phyloP scores from a whole-genome alignment of 2,888 invertebrate genomes.

The Chloromyia formosa region DNA sequence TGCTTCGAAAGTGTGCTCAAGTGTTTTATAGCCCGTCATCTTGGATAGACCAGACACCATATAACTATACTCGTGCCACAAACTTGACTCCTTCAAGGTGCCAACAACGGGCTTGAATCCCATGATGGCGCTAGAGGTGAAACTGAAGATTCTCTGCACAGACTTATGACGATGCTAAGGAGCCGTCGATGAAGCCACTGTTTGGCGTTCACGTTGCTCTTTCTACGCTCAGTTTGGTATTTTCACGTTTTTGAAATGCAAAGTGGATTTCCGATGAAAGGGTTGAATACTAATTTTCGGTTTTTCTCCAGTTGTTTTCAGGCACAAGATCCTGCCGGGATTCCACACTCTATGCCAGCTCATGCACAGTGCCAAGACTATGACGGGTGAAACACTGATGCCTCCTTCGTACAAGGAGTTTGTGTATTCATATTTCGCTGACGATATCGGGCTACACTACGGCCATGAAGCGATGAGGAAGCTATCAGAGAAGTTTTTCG shows the following conservation, averaged over 20 bases:
- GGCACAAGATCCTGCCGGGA: background rate
- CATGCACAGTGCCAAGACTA: background rate
- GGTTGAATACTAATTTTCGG: constrained; percentile 44
- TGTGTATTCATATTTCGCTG: constrained; percentile 27
- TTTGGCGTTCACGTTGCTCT: constrained; percentile 32
- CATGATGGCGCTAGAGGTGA: background rate
- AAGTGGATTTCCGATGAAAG: constrained; percentile 44
- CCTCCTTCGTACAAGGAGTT: constrained; percentile 5
- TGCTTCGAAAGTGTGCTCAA: constrained; percentile 44
- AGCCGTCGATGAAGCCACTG: constrained; percentile 22
- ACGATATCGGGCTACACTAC: constrained; percentile 25
- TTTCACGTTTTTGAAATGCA: constrained; percentile 44
- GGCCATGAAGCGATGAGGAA: constrained; percentile 38
- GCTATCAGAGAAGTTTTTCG: constrained; percentile 28
- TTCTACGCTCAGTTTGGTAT: constrained; percentile 30
- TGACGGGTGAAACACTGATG: constrained; percentile 13
- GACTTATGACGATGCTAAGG: background rate
- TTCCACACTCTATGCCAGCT: constrained; percentile 2
- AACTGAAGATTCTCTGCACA: background rate
- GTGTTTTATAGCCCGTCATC: constrained; percentile 45
- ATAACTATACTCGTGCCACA: background rate
- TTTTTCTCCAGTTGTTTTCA: constrained; percentile 22
- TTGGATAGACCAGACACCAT: constrained; percentile 12
- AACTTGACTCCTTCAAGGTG: background rate
- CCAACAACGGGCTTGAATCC: background rate